Evolutionary conservation across 2,113 vertebrate species (phyloP), one percentile per base, ranked within the genome.

Genomic region (Hiodon alosoides): DNA sequence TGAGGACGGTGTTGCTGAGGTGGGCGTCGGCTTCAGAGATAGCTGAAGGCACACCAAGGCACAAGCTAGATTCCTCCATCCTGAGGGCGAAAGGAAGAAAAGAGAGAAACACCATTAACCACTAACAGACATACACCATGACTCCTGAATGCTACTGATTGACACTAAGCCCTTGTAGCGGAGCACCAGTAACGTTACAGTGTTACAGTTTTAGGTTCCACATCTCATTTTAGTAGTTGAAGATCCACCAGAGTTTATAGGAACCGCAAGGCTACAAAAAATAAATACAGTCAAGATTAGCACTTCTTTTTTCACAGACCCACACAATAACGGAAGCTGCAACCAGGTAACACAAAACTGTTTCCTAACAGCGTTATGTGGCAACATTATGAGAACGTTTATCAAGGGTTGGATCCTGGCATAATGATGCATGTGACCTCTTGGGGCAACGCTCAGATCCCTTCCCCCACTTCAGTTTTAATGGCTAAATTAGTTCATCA

Each of bases 51-150:
- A 96, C 95, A 86, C 96, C 97, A 93, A 99, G 96, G 95, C 97
- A 98, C 94, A 98, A 94, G 90, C 97, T 97, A 81, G 96, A 95
- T 91, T 99, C 97, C 87, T 99, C 97, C 97, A 99, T 99, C 90
- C 96, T 99, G 89, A 89, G 80, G 65, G 75, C 81, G 78, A 72
- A 64, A 80, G 87, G 73, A 86, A 87, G 76, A 78, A 59, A 79
- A 55, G 14, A 53, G 52, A 59, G 11, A 31, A 59, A 64, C 13
- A 64, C 7, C 11, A 16, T 7, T 16, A 16, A 17, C 14, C 7
- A 16, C 3, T 4, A 13, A 50, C 46, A 31, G 31, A 31, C 31
- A 31, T 31, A 31, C 31, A 31, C 31, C 31, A 31, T 31, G 31
- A 31, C 31, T 31, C 31, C 31, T 31, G 31, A 31, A 31, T 31